Conservation (phyloP, 2,113 vertebrate species). For the Dipodomys spectabilis region DNA sequence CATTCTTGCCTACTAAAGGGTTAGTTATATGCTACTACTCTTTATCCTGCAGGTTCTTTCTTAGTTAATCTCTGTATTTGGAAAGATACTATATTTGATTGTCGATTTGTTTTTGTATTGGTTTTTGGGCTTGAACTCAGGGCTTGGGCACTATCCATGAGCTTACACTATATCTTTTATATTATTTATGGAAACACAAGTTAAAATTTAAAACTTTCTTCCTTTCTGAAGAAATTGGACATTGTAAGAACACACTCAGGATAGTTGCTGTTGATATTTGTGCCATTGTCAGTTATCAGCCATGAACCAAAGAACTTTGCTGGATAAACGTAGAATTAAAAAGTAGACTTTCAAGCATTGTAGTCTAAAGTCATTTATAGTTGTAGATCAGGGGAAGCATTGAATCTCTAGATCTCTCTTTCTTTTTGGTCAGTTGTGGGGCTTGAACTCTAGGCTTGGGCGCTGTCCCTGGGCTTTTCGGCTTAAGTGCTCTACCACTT, state of each 20-base stretch:
- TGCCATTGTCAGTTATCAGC: not conserved
- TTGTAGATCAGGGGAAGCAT: conserved; percentile 28
- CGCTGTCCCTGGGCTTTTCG: no score
- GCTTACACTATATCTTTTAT: no score
- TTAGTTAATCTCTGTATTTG: no score
- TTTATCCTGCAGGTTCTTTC: not conserved
- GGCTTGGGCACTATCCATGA: no score
- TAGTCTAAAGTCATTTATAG: not conserved
- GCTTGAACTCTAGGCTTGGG: no score
- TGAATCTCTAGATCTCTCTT: not conserved
- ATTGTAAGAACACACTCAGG: conserved; percentile 21
- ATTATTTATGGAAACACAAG: no score
- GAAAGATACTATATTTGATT: no score
- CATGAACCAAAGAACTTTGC: not conserved
- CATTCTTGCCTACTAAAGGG: not conserved
- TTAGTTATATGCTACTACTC: not conserved
- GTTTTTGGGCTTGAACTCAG: no score
- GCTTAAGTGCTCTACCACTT: no score
- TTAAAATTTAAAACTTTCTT: not conserved
- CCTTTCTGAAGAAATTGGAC: not conserved
- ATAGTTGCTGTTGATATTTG: conserved; percentile 8
- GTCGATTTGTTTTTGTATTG: no score
- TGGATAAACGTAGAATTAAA: conserved; percentile 29
- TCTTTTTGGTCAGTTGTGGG: no score
- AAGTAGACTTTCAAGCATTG: not conserved